Evolutionary conservation across 2,888 invertebrate genomes (phyloP).

Genomic region (Perizoma flavofasciatum): DNA sequence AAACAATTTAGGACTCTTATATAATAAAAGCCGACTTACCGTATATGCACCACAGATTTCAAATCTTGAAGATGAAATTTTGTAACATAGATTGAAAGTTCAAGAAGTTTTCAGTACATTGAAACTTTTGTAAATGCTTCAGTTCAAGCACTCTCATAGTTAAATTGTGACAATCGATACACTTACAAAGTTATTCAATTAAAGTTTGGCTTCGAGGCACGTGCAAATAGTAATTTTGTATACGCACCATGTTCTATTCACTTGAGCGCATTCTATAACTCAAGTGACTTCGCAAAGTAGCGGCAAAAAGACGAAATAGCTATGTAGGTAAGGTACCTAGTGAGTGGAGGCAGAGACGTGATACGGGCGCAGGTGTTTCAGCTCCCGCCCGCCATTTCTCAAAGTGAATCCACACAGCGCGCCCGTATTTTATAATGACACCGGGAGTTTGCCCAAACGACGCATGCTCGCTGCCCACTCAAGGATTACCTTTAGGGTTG

Average conservation of each 20-base stretch:
- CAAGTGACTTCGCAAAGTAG: constrained; percentile 54
- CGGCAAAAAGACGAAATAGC: constrained; percentile 54
- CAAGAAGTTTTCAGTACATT: constrained; percentile 15
- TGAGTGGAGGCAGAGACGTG: constrained; percentile 49
- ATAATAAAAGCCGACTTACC: no score
- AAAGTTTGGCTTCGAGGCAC: constrained; percentile 31
- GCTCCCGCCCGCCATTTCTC: constrained; percentile 75
- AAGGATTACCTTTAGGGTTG: constrained; percentile 69
- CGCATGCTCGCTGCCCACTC: constrained; percentile 76
- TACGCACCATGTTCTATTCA: constrained; percentile 36
- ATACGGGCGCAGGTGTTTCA: constrained; percentile 67
- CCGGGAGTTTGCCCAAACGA: constrained; percentile 71
- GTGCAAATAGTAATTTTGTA: constrained; percentile 31
- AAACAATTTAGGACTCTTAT: no score
- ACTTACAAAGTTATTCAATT: constrained; percentile 32
- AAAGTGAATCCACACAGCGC: constrained; percentile 74
- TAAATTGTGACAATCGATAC: constrained; percentile 22
- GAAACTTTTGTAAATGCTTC: constrained; percentile 1
- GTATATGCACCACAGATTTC: no score
- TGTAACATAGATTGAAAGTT: constrained; percentile 7
- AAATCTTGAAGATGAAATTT: background rate
- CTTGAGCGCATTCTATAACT: constrained; percentile 49
- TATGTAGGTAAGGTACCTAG: constrained; percentile 33
- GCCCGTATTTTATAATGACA: constrained; percentile 81
- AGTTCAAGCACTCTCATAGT: constrained; percentile 15